Base-by-base conservation (phyloP, 2,797 vertebrate species). In the Sebastes itinus region DNA sequence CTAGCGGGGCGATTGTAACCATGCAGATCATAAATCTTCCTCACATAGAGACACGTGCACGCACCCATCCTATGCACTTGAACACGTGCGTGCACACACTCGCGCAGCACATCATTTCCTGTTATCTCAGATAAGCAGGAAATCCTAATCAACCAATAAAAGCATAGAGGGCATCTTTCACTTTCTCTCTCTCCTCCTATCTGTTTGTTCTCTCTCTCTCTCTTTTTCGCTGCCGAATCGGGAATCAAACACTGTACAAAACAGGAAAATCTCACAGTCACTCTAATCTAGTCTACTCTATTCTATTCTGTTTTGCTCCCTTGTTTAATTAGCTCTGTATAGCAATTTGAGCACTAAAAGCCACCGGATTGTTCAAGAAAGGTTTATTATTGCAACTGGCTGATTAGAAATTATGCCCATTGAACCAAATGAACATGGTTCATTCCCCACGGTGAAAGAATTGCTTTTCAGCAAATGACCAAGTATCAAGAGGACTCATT, bases 111-210 rank as follows among this genome's bases (percentile, higher is more conserved):
- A 88, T 89, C 35, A 70, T 87, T 86, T 88, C 77, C 78, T 85
- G 75, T 87, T 87, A 90, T 89, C 85, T 87, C 72, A 79, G 81
- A 92, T 89, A 83, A 88, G 80, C 80, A 88, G 79, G 77, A 87
- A 88, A 85, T 89, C 60, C 78, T 81, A 81, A 92, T 93, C 87
- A 86, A 87, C 73, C 78, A 83, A 81, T 85, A 81, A 73, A 25
- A 81, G 72, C 77, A 84, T 7, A 78, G 77, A 87, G 72, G 80
- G 52, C 80, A 88, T 90, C 73, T 72, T 60, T 80, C 13, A 62
- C 74, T 74, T 67, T 83, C 55, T 72, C 68, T 69, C 73, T 56
- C 62, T 32, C 28, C 20, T 58, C 33, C n/a, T 52, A 33, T 79
- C 68, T 80, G 55, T 78, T 66, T 71, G 18, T 33, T 66, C 61